Base-by-base conservation (phyloP, 2,113 vertebrate species). In the Myrmophylax atrothorax region DNA sequence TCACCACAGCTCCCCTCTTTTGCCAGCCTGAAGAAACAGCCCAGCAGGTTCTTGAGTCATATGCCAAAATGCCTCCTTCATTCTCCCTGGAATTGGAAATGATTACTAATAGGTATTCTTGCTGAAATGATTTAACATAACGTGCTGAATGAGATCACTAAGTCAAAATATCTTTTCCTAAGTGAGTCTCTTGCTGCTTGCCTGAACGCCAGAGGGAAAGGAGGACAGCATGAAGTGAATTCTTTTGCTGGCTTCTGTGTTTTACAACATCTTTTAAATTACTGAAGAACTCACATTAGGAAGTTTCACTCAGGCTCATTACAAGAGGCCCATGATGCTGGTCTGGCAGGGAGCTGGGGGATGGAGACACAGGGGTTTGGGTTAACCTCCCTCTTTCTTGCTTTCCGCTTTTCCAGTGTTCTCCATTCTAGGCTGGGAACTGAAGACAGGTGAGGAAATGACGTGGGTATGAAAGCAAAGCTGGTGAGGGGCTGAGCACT, bases 51-150 rank as follows among this genome's bases (percentile, higher is more conserved):
- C 70, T 76, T 64, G 81, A 93, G 87, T 88, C 66, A 82, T 72
- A 77, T 93, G 78, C 95, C 93, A 96, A 90, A 67, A 87, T 62
- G 37, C 47, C 80, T 81, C 84, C 95, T 84, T 86, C 93, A 78
- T 60, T 67, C 67, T 75, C 52, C 50, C 89, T 87, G 73, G 84
- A 46, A 89, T 14, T 92, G 68, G 85, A 72, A 84, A 78, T 38
- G 50, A 88, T 90, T 90, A 95, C 91, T 79, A 93, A 70, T 82
- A 89, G 92, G 44, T 93, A 63, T 67, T 95, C 87, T 93, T 92
- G 37, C 66, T 93, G 81, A 92, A 94, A 74, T 84, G 70, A 96
- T 91, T 52, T 92, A 78, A 97, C 95, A 84, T 88, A 96, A 73
- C 62, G 9, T 47, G 74, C 86, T 75, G 79, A 96, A 94, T 84